phyloP scores from a whole-genome alignment of 2,797 vertebrate genomes.

The Lepilemur ruficaudatus region DNA sequence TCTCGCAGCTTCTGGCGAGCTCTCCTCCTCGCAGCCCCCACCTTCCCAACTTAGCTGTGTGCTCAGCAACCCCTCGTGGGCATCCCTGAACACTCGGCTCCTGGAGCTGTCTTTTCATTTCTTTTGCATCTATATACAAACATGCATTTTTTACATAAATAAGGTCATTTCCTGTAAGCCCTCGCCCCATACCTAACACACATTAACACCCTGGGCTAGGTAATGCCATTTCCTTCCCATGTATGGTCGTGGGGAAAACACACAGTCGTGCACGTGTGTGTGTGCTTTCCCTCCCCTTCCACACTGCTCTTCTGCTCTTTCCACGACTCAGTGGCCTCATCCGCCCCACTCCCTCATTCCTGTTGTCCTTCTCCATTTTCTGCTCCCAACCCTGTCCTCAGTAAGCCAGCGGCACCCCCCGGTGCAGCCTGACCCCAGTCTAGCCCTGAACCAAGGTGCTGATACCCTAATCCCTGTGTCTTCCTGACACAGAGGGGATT shows the following conservation, averaged over 20 bases:
- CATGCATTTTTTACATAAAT: neutral
- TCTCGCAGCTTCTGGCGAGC: rapidly evolving
- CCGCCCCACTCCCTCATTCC: neutral
- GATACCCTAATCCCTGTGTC: neutral
- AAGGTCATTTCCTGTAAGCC: neutral
- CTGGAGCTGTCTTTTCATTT: neutral
- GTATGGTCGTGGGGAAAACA: neutral
- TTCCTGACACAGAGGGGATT: neutral
- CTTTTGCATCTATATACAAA: neutral
- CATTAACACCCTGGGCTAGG: neutral
- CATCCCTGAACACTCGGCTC: neutral
- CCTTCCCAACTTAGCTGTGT: neutral
- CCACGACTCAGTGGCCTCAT: rapidly evolving
- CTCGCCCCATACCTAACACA: neutral
- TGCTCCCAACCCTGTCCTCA: neutral
- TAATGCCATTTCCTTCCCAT: neutral
- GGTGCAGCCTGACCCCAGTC: neutral
- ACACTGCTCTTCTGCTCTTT: neutral
- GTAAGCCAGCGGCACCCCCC: neutral
- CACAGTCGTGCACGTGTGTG: rapidly evolving
- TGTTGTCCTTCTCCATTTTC: neutral
- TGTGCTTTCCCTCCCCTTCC: neutral
- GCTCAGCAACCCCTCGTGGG: neutral
- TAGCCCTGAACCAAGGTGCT: neutral
- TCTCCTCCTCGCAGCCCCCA: neutral